phyloP scores from a whole-genome alignment of 2,888 invertebrate species.

The Drosophila testacea region DNA sequence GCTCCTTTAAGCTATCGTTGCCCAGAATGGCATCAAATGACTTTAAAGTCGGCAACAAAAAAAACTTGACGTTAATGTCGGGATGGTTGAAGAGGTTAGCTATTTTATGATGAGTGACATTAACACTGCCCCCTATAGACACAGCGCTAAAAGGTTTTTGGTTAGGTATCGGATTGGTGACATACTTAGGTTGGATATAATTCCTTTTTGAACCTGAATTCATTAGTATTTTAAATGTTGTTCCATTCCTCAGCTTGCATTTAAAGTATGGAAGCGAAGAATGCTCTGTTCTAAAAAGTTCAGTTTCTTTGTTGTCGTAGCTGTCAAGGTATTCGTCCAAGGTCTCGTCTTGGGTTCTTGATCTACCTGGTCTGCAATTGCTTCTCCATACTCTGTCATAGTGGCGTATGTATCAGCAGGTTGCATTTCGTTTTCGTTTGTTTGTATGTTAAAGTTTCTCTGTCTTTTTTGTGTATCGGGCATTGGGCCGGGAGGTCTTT shows the following conservation, averaged over 20 bases:
- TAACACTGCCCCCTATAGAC: neutral
- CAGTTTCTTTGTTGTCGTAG: too few species aligned
- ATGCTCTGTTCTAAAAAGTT: too few species aligned
- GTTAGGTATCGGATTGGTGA: neutral
- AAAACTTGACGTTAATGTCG: neutral
- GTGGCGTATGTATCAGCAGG: too few species aligned
- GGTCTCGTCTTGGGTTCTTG: neutral
- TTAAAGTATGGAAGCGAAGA: neutral
- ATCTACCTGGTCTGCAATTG: neutral
- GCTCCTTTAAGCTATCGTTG: too few species aligned
- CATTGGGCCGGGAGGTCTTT: too few species aligned
- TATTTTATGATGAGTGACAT: neutral
- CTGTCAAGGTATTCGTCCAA: too few species aligned
- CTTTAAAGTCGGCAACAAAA: conserved; percentile 1
- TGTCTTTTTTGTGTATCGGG: too few species aligned
- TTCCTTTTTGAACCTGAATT: neutral
- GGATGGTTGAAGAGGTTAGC: neutral
- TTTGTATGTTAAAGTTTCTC: too few species aligned
- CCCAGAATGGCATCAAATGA: too few species aligned
- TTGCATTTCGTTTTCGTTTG: too few species aligned
- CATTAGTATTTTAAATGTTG: neutral
- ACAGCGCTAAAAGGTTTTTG: neutral
- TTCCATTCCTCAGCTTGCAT: conserved; percentile 6
- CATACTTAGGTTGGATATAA: neutral
- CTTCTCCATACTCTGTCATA: too few species aligned